These are phyloP conservation scores for Tragelaphus eurycerus DNA, from an alignment of 2,797 vertebrate genomes.

Conservation along the genomic window DNA sequence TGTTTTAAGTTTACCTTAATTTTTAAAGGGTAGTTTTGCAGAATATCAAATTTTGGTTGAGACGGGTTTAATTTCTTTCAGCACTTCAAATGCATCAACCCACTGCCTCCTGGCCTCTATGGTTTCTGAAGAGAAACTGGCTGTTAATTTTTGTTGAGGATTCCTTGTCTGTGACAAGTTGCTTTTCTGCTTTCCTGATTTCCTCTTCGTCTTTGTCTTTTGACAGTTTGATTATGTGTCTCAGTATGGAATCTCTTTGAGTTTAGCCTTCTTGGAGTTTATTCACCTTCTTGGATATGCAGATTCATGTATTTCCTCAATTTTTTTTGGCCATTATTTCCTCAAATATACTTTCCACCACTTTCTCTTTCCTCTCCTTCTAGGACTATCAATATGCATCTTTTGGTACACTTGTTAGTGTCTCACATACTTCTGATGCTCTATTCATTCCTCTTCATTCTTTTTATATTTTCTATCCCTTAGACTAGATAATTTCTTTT, in stretches of 20 bases:
- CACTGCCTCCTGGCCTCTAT: not conserved
- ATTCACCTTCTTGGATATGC: not conserved
- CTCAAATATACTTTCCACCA: not conserved
- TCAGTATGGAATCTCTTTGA: not conserved
- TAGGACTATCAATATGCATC: not conserved
- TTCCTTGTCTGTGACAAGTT: not conserved
- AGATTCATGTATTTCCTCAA: not conserved
- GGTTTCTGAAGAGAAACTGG: slow-evolving; percentile 18
- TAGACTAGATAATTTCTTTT: not conserved
- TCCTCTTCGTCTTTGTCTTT: not conserved
- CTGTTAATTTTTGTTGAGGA: not conserved
- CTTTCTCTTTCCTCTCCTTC: not conserved
- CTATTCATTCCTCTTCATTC: not conserved
- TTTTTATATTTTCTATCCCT: not conserved
- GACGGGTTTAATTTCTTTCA: not conserved
- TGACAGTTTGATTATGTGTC: not conserved
- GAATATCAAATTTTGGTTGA: not conserved
- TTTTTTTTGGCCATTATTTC: not conserved
- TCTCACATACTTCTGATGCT: not conserved
- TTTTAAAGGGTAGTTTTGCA: not conserved
- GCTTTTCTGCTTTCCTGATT: not conserved
- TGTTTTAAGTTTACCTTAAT: not conserved
- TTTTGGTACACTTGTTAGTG: not conserved
- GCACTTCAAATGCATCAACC: not conserved
- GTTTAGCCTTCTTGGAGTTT: not conserved